Evolutionary conservation across 2,888 invertebrate species (phyloP), one percentile per base, ranked within the genome.

Genomic region (Campaea margaritaria): DNA sequence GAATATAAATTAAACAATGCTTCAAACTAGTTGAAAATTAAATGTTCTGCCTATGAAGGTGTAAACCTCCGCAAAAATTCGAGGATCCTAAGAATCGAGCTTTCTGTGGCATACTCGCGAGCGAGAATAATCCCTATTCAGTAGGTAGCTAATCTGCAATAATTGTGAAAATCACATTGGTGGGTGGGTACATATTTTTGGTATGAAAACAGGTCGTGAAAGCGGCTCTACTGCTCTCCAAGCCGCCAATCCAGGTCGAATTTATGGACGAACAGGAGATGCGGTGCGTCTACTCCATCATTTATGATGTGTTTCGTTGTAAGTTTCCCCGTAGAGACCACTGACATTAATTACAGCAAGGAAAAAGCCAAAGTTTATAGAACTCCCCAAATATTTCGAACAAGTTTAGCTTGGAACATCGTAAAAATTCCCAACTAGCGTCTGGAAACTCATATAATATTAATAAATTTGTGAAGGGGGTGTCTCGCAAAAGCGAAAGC

Each of bases 291-390:
- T 95, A 95, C 72, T 94, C 95, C 0, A 90, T 96, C 36, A 95
- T 96, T 68, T 96, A 96, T 79, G 96, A 96, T 74, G 95, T 96
- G 0, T 94, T 95, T 68, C 89, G 96, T 82, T 96, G 96, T 96
- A 85, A 94, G 95, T 90, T 2, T 12, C 38, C 11, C 21, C 14
- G 31, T 31, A 31, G 21, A 21, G 21, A 2, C 21, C 21, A 21
- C 21, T 21, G 21, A 21, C 5, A n/a, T n/a, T n/a, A n/a, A n/a
- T 21, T 21, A 21, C 5, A 21, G 21, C 21, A 3, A 0, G 1
- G 12, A 36, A 36, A 36, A n/a, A n/a, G 11, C 31, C 13, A 53
- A 12, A 13, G 2, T 12, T 41, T 36, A 9, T 15, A 0, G 13
- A 21, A 16, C 43, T 16, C 21, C 27, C 36, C 13, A 65, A 62